Percentiles rank a stretch among this genome's conserved stretches.
phyloP scores from a whole-genome alignment of 2,888 invertebrate genomes.

The Meteorus cinctellus region DNA sequence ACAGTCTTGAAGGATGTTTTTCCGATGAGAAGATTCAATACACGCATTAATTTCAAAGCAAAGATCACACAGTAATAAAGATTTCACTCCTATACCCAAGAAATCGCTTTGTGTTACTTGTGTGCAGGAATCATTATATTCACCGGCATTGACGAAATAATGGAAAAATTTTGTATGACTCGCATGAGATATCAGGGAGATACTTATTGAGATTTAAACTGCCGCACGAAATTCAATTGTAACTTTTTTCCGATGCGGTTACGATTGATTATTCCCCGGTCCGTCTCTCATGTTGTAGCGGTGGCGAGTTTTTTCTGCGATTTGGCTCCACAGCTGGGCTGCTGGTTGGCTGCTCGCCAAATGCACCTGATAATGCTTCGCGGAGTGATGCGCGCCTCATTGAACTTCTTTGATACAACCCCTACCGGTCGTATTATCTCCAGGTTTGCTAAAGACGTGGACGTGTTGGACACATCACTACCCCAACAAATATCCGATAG shows the following conservation, averaged over 20 bases:
- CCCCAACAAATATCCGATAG: constrained; percentile 81
- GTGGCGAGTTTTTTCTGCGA: constrained; percentile 80
- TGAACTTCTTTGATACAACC: constrained; percentile 75
- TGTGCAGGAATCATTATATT: not conserved
- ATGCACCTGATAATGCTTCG: constrained; percentile 73
- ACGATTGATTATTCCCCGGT: constrained; percentile 58
- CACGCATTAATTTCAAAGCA: not conserved
- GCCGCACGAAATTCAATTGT: constrained; percentile 36
- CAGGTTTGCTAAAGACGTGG: constrained; percentile 85
- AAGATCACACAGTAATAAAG: not conserved
- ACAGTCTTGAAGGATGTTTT: not conserved
- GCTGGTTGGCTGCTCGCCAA: constrained; percentile 79
- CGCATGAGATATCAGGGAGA: not conserved
- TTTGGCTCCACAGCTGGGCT: constrained; percentile 81
- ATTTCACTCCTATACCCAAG: not conserved
- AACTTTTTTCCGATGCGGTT: constrained; percentile 36
- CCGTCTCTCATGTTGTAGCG: constrained; percentile 78
- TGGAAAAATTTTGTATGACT: not conserved
- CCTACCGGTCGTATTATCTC: constrained; percentile 75
- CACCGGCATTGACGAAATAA: not conserved
- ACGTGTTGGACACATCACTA: constrained; percentile 81
- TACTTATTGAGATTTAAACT: not conserved
- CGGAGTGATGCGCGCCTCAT: constrained; percentile 73
- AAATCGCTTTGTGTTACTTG: not conserved
- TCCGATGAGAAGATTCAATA: not conserved